Base-by-base conservation (phyloP, 2,888 invertebrate species). In the Caenorhabditis sp. region DNA sequence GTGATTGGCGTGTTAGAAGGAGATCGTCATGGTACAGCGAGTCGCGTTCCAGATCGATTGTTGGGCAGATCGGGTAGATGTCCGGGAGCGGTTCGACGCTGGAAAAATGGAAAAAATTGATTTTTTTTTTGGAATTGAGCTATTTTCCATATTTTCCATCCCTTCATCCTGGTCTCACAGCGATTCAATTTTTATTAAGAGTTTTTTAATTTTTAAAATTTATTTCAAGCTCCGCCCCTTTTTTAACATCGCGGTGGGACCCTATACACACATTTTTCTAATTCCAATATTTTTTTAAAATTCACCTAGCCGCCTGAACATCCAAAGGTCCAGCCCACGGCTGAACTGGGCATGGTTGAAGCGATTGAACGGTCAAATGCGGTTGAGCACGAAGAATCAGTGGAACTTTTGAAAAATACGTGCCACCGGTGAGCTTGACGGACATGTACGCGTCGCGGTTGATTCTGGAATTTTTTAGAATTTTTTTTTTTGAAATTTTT, bases 371-470 rank as follows among this genome's bases (percentile, higher is more conserved):
- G 13, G 85, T 85, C n/a, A 91, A 44, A 80, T 89, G 89, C 1
- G 91, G 91, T 64, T 90, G 88, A 20, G 83, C 86, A 3, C 91
- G 89, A 18, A 91, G 70, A 24, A 91, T 89, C 1, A 90, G 69
- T 5, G 91, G 89, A 0, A 58, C 40, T 22, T 72, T 53, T 13
- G 72, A 56, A 64, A 86, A 88, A 24, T 80, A 85, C 6, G 67
- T 60, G n/a, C 80, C 82, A 26, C 85, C 69, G 24, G 74, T 64
- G 8, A 89, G 40, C 32, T 58, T 70, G 0, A 82, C 87, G 11
- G 88, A 88, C 13, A 91, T 56, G 15, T 88, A 86, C 15, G 82
- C 85, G 56, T 90, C 86, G 18, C 88, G 79, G 51, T 82, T 79
- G 9, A 82, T 53, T 69, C 82, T 82, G 28, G 9, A 47, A 13